Percentiles rank a stretch among this genome's conserved stretches.
These are phyloP conservation scores for Amphipyra tragopoginis DNA, from an alignment of 2,888 invertebrate species.

Conservation along the genomic window DNA sequence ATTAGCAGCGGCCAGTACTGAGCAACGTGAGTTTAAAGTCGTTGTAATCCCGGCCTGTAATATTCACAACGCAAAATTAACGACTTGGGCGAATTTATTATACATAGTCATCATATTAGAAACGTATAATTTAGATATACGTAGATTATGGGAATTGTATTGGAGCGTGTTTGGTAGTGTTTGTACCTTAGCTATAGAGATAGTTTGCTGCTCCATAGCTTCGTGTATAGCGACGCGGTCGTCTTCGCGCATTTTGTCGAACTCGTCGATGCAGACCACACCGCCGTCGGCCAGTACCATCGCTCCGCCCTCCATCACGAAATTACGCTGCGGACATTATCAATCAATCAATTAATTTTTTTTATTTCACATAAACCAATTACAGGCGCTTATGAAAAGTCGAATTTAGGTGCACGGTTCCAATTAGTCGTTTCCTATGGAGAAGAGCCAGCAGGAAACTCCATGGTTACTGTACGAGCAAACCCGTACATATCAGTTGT, in stretches of 20 bases:
- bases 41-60: constrained; percentile 98
- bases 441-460: too few relatives aligned
- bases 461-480: too few relatives aligned
- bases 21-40: constrained; percentile 99
- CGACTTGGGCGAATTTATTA: not conserved
- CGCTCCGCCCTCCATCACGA: constrained; percentile 99
- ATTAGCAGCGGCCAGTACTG: constrained; percentile 99
- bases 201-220: constrained; percentile 99
- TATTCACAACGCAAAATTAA: constrained; percentile 14
- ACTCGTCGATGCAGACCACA: constrained; percentile 99
- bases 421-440: too few relatives aligned
- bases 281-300: constrained; percentile 99
- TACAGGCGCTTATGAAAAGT: too few relatives aligned
- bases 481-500: too few relatives aligned
- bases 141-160: not conserved
- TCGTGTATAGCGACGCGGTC: constrained; percentile 99
- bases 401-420: too few relatives aligned
- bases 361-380: too few relatives aligned
- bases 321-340: constrained; percentile 92
- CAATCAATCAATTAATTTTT: too few relatives aligned
- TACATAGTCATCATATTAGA: too few relatives aligned
- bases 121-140: too few relatives aligned
- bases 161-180: not conserved
- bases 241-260: constrained; percentile 99
- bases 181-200: constrained; percentile 97